Percentiles rank a stretch among this genome's conserved stretches.
Conservation (phyloP, 2,113 vertebrate species). For the Hippocampus comes region DNA sequence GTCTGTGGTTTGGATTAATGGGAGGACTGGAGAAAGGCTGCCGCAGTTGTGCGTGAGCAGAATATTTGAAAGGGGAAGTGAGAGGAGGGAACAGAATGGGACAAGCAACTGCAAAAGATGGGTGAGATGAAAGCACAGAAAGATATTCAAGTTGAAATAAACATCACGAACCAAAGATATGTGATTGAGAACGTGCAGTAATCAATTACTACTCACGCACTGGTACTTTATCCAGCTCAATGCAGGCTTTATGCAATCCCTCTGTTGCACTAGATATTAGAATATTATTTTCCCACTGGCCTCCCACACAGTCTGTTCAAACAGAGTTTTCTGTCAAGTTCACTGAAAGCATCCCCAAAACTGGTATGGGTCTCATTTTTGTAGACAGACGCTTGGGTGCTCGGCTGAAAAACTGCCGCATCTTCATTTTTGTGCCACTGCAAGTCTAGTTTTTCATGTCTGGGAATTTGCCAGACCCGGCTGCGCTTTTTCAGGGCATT, state of each 20-base stretch:
- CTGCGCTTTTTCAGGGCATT: too few relatives aligned
- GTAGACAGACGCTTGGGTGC: too few relatives aligned
- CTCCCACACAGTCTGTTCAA: constrained; percentile 5
- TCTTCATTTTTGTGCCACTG: too few relatives aligned
- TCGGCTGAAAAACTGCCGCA: too few relatives aligned
- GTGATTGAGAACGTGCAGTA: constrained; percentile 34
- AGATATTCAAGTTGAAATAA: constrained; percentile 33
- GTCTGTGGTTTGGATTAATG: constrained; percentile 83
- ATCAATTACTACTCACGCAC: constrained; percentile 31
- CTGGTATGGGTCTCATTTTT: neutral
- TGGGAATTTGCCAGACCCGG: too few relatives aligned
- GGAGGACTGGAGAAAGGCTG: constrained; percentile 81
- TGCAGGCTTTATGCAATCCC: constrained; percentile 14
- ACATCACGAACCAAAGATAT: constrained; percentile 34
- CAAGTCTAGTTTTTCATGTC: too few relatives aligned
- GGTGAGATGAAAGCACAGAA: constrained; percentile 33
- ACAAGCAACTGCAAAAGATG: constrained; percentile 57
- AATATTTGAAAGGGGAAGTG: constrained; percentile 72
- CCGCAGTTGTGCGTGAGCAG: constrained; percentile 87
- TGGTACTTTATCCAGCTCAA: constrained; percentile 25
- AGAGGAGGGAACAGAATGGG: constrained; percentile 57
- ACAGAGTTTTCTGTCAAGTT: constrained; percentile 4
- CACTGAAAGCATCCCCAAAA: neutral
- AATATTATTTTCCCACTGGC: constrained; percentile 11
- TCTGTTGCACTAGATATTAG: constrained; percentile 11